phyloP scores from a whole-genome alignment of 1,140 invertebrate species.

The Penaeus chinensis region DNA sequence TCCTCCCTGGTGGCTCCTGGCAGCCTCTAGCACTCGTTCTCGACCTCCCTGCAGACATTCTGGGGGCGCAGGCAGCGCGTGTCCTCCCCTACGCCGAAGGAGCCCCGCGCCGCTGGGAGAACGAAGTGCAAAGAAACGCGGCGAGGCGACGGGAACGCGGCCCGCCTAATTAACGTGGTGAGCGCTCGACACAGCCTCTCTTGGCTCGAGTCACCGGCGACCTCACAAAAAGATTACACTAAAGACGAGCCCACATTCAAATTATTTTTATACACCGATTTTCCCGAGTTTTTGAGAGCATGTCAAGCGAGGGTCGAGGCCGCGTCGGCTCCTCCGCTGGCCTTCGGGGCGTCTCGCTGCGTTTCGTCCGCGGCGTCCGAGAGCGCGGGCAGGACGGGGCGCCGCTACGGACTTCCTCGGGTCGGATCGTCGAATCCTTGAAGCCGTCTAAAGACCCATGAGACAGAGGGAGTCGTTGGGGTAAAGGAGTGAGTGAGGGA shows the following conservation, averaged over 20 bases:
- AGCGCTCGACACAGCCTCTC: constrained; percentile 49
- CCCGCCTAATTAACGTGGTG: constrained; percentile 52
- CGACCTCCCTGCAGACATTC: too few relatives aligned
- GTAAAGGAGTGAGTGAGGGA: not conserved
- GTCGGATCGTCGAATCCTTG: not conserved
- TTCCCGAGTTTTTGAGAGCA: constrained; percentile 57
- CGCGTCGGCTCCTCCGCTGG: not conserved
- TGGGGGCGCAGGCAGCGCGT: not conserved
- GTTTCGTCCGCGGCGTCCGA: too few relatives aligned
- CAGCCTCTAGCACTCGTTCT: too few relatives aligned
- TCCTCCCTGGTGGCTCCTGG: too few relatives aligned
- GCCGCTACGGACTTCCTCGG: not conserved
- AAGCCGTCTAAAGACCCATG: not conserved
- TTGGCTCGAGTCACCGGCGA: constrained; percentile 44
- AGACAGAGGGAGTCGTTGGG: not conserved
- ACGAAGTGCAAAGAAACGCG: constrained; percentile 10
- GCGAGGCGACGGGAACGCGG: constrained; percentile 5
- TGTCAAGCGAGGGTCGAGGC: constrained; percentile 44
- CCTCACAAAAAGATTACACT: constrained; percentile 57
- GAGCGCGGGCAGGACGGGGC: too few relatives aligned
- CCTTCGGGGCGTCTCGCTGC: not conserved
- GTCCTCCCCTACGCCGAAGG: not conserved
- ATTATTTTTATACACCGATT: constrained; percentile 59
- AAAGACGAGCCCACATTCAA: constrained; percentile 58
- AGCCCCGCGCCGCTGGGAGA: not conserved